Evolutionary conservation across 2,113 vertebrate species (phyloP).

Genomic region (Hylia prasina): DNA sequence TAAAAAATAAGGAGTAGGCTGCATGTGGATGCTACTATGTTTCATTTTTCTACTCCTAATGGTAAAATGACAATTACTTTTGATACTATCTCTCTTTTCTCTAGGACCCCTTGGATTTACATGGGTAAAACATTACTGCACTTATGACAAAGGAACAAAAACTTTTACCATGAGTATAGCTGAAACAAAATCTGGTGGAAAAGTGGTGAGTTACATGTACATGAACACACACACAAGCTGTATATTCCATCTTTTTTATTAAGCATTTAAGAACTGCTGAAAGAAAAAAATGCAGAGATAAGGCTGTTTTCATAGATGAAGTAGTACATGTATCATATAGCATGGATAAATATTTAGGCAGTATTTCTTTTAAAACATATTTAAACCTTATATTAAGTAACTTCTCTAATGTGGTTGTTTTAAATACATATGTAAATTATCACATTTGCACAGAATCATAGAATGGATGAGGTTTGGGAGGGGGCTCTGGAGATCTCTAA

Average conservation of each 20-base stretch:
- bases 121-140: slow-evolving; percentile 96
- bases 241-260: background rate
- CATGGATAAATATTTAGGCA: background rate
- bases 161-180: slow-evolving; percentile 90
- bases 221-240: background rate
- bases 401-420: background rate
- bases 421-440: background rate
- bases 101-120: slow-evolving; percentile 94
- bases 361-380: background rate
- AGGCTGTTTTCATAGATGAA: background rate
- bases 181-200: slow-evolving; percentile 88
- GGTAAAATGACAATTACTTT: background rate
- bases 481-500: background rate
- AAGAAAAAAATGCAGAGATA: background rate
- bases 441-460: background rate
- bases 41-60: background rate
- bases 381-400: background rate
- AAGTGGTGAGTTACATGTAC: slow-evolving; percentile 80
- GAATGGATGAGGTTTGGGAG: background rate
- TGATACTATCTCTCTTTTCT: background rate
- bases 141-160: slow-evolving; percentile 91
- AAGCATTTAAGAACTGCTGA: background rate
- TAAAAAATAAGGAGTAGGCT: background rate
- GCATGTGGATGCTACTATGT: background rate
- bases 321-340: background rate